These are phyloP conservation scores for Oceanites oceanicus DNA, from an alignment of 2,113 vertebrate species.

Conservation along the genomic window DNA sequence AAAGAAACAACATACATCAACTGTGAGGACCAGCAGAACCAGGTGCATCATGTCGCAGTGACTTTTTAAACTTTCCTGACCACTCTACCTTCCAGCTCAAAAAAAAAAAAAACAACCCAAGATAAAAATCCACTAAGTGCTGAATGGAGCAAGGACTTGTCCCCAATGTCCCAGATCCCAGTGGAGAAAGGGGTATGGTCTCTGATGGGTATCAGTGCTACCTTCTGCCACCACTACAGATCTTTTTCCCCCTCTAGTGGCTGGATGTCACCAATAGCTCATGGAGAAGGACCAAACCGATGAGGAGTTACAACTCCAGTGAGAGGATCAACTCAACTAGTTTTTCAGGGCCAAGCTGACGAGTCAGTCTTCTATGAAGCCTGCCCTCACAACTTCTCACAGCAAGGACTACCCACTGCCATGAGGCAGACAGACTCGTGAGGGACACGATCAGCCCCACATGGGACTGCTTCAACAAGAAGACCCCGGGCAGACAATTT, in stretches of 20 bases:
- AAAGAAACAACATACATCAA: not conserved
- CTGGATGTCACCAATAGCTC: not conserved
- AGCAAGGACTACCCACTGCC: not conserved
- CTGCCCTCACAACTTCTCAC: not conserved
- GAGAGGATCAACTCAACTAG: not conserved
- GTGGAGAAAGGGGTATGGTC: not conserved
- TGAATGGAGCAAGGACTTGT: not conserved
- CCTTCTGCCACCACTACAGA: not conserved
- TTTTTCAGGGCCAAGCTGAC: not conserved
- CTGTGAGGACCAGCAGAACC: not conserved
- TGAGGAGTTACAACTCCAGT: not conserved
- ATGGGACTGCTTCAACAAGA: not conserved
- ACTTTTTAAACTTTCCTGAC: not conserved
- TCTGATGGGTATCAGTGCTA: fast-evolving
- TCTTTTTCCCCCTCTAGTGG: slow-evolving; percentile 51
- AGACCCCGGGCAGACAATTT: not conserved
- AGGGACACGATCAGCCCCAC: not conserved
- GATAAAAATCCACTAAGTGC: not conserved
- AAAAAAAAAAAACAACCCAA: not conserved
- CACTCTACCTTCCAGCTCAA: not conserved
- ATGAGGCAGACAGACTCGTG: not conserved
- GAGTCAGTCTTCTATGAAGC: not conserved
- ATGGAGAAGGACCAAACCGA: not conserved
- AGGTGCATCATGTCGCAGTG: fast-evolving
- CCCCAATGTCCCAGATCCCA: fast-evolving